phyloP scores from a whole-genome alignment of 37 sponge, comb jelly and placozoan species.

The Mnemiopsis leidyi region DNA sequence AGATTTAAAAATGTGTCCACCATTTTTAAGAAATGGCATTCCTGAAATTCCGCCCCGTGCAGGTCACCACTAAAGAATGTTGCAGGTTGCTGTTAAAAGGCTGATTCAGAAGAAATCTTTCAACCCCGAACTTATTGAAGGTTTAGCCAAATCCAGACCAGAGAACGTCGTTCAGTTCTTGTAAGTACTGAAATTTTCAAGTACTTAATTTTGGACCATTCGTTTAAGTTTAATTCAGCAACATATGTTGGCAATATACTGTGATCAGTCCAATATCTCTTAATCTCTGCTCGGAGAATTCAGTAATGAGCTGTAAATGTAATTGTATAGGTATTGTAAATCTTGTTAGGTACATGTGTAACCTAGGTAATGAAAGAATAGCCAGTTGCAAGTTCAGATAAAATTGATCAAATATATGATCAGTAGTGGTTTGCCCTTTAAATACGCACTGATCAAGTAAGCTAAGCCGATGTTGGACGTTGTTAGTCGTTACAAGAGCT shows the following conservation, averaged over 20 bases:
- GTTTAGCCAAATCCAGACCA: neutral
- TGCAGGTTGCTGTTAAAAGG: conserved; percentile 18
- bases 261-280: no score
- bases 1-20: no score
- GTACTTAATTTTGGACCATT: neutral
- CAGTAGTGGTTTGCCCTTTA: no score
- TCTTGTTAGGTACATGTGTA: neutral
- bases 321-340: neutral
- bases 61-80: neutral
- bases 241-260: no score
- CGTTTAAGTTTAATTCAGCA: no score
- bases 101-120: neutral
- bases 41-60: neutral
- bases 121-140: conserved; percentile 4
- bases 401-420: no score
- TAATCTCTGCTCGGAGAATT: no score
- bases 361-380: neutral
- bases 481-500: no score
- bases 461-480: no score
- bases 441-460: no score
- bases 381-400: neutral
- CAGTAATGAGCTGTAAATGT: no score
- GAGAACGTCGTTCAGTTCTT: conserved; percentile 2
- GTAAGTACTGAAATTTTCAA: neutral
- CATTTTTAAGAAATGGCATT: no score